Percentiles rank a stretch among this genome's conserved stretches.
Conservation (phyloP, 1,140 invertebrate species). For the Lerema accius region DNA sequence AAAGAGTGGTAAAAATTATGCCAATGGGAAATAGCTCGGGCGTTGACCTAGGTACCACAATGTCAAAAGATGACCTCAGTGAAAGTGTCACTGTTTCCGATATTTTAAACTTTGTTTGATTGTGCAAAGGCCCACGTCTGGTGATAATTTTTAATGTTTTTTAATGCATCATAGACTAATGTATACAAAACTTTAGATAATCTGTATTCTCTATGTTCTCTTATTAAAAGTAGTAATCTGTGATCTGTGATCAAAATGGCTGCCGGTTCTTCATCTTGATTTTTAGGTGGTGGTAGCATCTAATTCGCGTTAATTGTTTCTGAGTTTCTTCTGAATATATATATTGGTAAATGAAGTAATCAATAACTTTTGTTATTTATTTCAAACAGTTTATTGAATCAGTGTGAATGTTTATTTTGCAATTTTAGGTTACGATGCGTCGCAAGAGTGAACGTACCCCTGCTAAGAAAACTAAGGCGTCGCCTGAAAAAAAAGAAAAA, state of each 20-base stretch:
- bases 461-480: constrained; percentile 64
- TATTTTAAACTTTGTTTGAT: no score
- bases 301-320: not conserved
- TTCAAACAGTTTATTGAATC: not conserved
- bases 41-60: no score
- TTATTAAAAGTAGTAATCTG: no score
- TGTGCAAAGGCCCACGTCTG: no score
- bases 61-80: no score
- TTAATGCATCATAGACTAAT: no score
- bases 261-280: not conserved
- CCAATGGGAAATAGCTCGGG: no score
- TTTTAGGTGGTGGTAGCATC: constrained; percentile 1
- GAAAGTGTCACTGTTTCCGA: no score
- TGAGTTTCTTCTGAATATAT: not conserved
- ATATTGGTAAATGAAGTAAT: constrained; percentile 15
- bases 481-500: constrained; percentile 73
- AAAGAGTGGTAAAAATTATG: no score
- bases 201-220: no score
- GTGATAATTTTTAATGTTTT: no score
- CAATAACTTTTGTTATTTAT: not conserved
- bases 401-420: constrained; percentile 14
- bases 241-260: constrained; percentile 28
- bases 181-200: no score
- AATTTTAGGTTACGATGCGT: constrained; percentile 63
- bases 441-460: constrained; percentile 72